Evolutionary conservation across 1,140 invertebrate genomes (phyloP), one percentile per base, ranked within the genome.

Genomic region (Bombus haemorrhoidalis): DNA sequence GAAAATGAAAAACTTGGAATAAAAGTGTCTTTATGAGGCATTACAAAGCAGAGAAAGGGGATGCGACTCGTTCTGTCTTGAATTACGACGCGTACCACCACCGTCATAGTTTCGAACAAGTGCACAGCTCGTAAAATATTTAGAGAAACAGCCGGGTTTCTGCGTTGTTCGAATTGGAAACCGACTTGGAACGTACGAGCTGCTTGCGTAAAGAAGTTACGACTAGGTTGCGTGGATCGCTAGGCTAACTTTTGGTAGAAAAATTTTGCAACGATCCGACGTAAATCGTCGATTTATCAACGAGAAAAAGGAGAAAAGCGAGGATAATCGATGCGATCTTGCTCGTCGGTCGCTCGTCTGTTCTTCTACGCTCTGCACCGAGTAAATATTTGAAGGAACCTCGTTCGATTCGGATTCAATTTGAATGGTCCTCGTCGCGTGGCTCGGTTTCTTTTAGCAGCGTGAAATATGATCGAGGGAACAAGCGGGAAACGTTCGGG

Each of bases 401-500:
- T 32, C 37, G 57, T 18, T n/a, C 57, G 25, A 41, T 62, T 25
- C 53, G 2, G 13, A 62, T 81, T 62, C 37, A 74, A 81, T 81
- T 80, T 28, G 43, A 69, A 68, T 18, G 8, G 34, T 41, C 8
- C 2, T 13, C 18, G 22, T 32, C 18, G 18, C 32, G n/a, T 43
- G 28, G 47, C 22, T 22, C 18, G n/a, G 28, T 64, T 73, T 39
- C 66, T 71, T 57, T 73, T 28, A 34, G 13, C 22, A 25, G 3
- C 75, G 80, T 53, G 47, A 86, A 59, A 87, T 82, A 88, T 88
- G 86, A 84, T 84, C 66, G 80, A 22, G 10, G 6, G 47, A 64
- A 76, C 74, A 72, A 76, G 57, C 85, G 66, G 72, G 74, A 88
- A 87, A 86, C 86, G 85, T 82, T 87, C 80, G 81, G 79, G 62